phyloP scores from a whole-genome alignment of 2,888 invertebrate genomes.

The Perdita meconis region DNA sequence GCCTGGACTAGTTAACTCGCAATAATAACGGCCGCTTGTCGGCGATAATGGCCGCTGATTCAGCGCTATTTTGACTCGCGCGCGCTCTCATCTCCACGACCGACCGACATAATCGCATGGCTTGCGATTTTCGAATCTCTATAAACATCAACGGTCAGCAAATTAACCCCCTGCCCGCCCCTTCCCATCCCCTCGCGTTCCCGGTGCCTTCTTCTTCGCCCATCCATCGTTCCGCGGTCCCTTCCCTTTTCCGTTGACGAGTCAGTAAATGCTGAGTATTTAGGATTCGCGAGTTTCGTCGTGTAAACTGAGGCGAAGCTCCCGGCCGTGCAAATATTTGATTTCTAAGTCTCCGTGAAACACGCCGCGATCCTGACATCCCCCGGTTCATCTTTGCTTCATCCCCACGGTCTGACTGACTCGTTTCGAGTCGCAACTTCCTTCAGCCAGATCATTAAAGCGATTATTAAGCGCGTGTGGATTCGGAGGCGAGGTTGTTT shows the following conservation, averaged over 20 bases:
- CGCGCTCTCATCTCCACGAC: constrained; percentile 2
- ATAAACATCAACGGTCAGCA: constrained; percentile 66
- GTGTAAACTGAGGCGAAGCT: constrained; percentile 70
- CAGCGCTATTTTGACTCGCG: constrained; percentile 68
- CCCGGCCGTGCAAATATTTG: constrained; percentile 70
- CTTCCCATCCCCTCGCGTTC: constrained; percentile 14
- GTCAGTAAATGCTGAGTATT: constrained; percentile 74
- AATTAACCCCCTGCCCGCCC: constrained; percentile 61
- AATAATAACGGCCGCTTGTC: constrained; percentile 66
- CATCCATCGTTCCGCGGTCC: background rate
- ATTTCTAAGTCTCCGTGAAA: constrained; percentile 74
- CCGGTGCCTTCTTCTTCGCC: constrained; percentile 7
- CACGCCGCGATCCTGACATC: constrained; percentile 51
- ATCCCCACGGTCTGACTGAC: background rate
- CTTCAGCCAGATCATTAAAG: constrained; percentile 63
- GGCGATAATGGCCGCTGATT: constrained; percentile 68
- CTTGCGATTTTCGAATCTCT: constrained; percentile 72
- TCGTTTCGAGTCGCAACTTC: constrained; percentile 7
- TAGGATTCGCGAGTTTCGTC: constrained; percentile 73
- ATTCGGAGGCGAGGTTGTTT: constrained; percentile 31
- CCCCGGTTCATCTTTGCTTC: background rate
- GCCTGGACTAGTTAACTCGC: constrained; percentile 72
- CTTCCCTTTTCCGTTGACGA: constrained; percentile 50
- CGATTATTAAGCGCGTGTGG: constrained; percentile 62
- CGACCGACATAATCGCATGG: constrained; percentile 63